Conservation (phyloP, 1,140 invertebrate genomes). For the Cephus cinctus region DNA sequence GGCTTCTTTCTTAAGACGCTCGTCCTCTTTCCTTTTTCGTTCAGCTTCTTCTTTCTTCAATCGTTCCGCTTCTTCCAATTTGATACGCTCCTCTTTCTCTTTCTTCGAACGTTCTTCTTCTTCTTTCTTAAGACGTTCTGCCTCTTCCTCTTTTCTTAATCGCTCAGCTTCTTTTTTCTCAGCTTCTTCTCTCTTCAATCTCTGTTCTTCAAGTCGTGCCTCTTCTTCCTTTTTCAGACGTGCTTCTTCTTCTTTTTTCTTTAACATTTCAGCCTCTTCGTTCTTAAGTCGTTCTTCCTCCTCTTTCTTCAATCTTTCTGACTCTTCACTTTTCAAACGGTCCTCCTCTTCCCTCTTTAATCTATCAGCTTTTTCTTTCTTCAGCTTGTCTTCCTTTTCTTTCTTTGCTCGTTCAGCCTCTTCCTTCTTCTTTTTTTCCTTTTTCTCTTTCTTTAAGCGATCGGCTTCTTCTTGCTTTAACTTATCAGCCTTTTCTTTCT, state of each 20-base stretch:
- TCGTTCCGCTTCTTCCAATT: constrained; percentile 13
- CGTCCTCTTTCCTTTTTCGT: constrained; percentile 7
- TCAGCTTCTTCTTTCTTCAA: constrained; percentile 19
- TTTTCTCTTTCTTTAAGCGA: not conserved
- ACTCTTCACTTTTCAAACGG: not conserved
- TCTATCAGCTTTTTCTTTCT: constrained; percentile 11
- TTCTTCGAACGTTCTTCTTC: constrained; percentile 11
- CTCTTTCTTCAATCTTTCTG: constrained; percentile 8
- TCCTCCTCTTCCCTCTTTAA: constrained; percentile 17
- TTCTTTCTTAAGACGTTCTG: constrained; percentile 4
- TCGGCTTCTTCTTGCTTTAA: no score
- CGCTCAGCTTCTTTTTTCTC: constrained; percentile 5
- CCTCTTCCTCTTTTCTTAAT: constrained; percentile 11
- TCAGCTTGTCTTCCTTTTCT: constrained; percentile 12
- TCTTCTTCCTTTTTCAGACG: constrained; percentile 13
- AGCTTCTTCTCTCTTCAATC: not conserved
- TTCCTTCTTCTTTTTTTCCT: not conserved
- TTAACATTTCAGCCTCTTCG: constrained; percentile 14
- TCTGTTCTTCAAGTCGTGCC: not conserved
- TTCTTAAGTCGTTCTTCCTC: constrained; percentile 12
- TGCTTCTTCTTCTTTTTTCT: constrained; percentile 13
- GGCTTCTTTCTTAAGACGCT: constrained; percentile 10
- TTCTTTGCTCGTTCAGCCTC: constrained; percentile 6
- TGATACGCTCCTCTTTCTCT: constrained; percentile 9
- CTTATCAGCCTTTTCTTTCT: no score